Percentiles rank a stretch among this genome's conserved stretches.
Conservation (phyloP, 2,888 invertebrate genomes). For the Cataglyphis albicans region DNA sequence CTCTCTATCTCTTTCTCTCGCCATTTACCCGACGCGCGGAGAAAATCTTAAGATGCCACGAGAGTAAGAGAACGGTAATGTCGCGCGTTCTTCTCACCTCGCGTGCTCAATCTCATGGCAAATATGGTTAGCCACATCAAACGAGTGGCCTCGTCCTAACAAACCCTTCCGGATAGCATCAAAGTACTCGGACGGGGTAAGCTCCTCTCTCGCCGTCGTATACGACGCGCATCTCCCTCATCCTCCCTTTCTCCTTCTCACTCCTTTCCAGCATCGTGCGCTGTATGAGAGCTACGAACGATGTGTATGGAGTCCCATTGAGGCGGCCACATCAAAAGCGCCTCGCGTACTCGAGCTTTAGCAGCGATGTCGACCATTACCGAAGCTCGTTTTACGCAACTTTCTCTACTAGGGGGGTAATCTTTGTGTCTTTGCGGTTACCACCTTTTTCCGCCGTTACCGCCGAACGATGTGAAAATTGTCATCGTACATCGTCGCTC, state of each 20-base stretch:
- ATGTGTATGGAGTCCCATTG: conserved; percentile 71
- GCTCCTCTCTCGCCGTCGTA: conserved; percentile 59
- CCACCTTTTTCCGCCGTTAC: conserved; percentile 61
- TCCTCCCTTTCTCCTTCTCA: background rate
- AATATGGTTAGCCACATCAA: conserved; percentile 78
- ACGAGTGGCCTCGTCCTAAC: conserved; percentile 74
- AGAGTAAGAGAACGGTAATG: conserved; percentile 28
- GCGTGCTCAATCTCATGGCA: conserved; percentile 72
- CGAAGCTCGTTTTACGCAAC: conserved; percentile 68
- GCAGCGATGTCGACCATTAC: conserved; percentile 61
- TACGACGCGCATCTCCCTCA: conserved; percentile 25
- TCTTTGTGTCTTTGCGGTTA: conserved; percentile 48
- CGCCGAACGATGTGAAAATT: conserved; percentile 63
- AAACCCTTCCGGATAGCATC: conserved; percentile 69
- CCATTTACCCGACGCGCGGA: background rate
- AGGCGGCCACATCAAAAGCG: conserved; percentile 72
- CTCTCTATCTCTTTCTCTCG: background rate
- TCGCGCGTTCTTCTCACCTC: conserved; percentile 52
- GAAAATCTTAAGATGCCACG: conserved; percentile 37
- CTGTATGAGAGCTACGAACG: conserved; percentile 50
- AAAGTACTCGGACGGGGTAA: conserved; percentile 69
- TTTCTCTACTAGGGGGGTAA: conserved; percentile 59
- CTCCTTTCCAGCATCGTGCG: background rate
- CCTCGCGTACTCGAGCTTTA: conserved; percentile 53
- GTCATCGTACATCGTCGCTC: conserved; percentile 64